Evolutionary conservation across 2,888 invertebrate species (phyloP).

Genomic region (Nipponacmea schrenckii): DNA sequence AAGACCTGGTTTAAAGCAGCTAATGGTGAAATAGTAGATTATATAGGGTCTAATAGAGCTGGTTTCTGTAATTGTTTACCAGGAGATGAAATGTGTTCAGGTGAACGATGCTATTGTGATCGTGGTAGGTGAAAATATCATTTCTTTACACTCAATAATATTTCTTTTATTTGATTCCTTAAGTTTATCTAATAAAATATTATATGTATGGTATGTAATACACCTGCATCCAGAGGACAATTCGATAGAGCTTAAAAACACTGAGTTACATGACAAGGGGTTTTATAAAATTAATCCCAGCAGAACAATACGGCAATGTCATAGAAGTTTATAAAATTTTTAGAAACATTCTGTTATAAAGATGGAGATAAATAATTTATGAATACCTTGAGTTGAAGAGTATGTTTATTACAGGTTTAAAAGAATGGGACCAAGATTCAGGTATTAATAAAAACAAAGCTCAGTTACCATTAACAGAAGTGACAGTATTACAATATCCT

Average conservation of each 20-base stretch:
- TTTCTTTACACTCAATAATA: constrained; percentile 22
- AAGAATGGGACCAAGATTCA: constrained; percentile 89
- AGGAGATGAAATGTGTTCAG: constrained; percentile 80
- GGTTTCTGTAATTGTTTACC: constrained; percentile 72
- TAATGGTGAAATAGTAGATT: constrained; percentile 52
- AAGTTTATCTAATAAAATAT: no score
- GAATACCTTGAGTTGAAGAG: no score
- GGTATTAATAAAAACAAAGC: constrained; percentile 83
- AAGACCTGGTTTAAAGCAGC: constrained; percentile 55
- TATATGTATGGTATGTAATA: no score
- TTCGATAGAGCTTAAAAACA: no score
- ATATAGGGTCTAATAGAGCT: constrained; percentile 42
- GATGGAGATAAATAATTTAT: no score
- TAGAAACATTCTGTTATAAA: no score
- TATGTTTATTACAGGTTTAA: constrained; percentile 70
- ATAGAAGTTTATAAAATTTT: no score
- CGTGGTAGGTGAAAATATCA: constrained; percentile 65
- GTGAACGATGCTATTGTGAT: constrained; percentile 91
- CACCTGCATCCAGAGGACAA: no score
- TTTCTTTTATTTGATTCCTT: not conserved
- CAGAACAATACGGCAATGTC: no score
- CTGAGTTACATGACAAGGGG: no score
- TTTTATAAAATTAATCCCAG: no score
- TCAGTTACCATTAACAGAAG: constrained; percentile 88
- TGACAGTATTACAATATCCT: constrained; percentile 86